Percentiles rank a stretch among this genome's conserved stretches.
phyloP scores from a whole-genome alignment of 2,113 vertebrate species.

The Phainopepla nitens region DNA sequence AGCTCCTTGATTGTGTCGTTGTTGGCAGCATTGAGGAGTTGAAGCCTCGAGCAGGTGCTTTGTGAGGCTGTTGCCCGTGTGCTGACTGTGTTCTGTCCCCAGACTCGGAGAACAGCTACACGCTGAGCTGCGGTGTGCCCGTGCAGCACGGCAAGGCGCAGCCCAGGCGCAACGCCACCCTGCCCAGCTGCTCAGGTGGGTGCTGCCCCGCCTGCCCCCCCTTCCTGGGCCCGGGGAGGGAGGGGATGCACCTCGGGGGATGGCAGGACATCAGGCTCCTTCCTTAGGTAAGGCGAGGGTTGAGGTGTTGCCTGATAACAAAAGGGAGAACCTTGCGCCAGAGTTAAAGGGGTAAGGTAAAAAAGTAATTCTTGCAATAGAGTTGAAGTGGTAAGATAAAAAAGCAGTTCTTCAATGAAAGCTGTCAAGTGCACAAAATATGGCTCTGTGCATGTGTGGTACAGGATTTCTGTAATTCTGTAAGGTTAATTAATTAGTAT shows the following conservation, averaged over 20 bases:
- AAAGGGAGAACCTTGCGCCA: rapidly evolving
- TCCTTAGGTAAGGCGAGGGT: neutral
- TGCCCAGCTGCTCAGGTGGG: slow-evolving; percentile 82
- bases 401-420: neutral
- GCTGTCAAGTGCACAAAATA: neutral
- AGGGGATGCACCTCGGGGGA: neutral
- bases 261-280: rapidly evolving
- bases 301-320: neutral
- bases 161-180: slow-evolving; percentile 77
- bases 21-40: neutral
- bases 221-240: too few species aligned
- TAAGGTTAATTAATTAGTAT: neutral
- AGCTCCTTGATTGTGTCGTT: neutral
- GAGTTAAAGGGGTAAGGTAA: neutral
- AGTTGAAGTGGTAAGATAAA: too few species aligned
- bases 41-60: rapidly evolving
- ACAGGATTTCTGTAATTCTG: neutral
- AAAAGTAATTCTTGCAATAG: neutral
- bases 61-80: neutral
- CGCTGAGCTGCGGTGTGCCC: slow-evolving; percentile 85
- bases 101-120: slow-evolving; percentile 93
- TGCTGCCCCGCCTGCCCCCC: neutral
- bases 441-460: rapidly evolving
- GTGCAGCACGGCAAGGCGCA: slow-evolving; percentile 77
- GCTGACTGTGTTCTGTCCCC: neutral